phyloP scores from a whole-genome alignment of 1,140 invertebrate species.

The Helicoverpa armigera region DNA sequence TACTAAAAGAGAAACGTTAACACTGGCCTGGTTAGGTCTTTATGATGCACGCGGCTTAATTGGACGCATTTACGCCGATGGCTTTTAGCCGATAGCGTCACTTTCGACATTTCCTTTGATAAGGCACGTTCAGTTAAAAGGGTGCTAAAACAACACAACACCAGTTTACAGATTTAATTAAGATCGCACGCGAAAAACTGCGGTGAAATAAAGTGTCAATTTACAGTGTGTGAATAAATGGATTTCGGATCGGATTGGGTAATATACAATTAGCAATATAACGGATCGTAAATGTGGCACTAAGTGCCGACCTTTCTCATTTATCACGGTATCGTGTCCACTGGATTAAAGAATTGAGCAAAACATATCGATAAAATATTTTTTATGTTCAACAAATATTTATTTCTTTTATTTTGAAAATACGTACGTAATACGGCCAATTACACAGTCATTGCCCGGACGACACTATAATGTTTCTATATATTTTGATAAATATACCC shows the following conservation, averaged over 20 bases:
- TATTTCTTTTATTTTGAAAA: too few relatives aligned
- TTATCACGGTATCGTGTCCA: background rate
- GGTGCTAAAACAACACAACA: slow-evolving; percentile 69
- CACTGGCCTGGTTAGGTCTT: slow-evolving; percentile 39
- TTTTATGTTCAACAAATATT: too few relatives aligned
- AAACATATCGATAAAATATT: too few relatives aligned
- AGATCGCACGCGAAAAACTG: slow-evolving; percentile 50
- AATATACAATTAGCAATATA: slow-evolving; percentile 33
- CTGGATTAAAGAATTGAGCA: background rate
- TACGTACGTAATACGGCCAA: too few relatives aligned
- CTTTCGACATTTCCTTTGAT: slow-evolving; percentile 74
- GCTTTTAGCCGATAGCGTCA: slow-evolving; percentile 72
- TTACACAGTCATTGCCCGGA: too few relatives aligned
- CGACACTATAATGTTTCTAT: too few relatives aligned
- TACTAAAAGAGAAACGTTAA: slow-evolving; percentile 45
- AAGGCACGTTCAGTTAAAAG: slow-evolving; percentile 72
- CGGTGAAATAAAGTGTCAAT: slow-evolving; percentile 33
- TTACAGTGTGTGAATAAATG: slow-evolving; percentile 37
- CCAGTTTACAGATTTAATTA: slow-evolving; percentile 71
- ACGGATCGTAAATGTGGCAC: background rate
- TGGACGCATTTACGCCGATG: slow-evolving; percentile 74
- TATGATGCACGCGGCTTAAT: slow-evolving; percentile 60
- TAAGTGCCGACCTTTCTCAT: background rate
- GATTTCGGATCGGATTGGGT: slow-evolving; percentile 16
- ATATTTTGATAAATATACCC: too few relatives aligned